phyloP scores from a whole-genome alignment of 2,113 vertebrate species.

The Ptilonorhynchus violaceus region DNA sequence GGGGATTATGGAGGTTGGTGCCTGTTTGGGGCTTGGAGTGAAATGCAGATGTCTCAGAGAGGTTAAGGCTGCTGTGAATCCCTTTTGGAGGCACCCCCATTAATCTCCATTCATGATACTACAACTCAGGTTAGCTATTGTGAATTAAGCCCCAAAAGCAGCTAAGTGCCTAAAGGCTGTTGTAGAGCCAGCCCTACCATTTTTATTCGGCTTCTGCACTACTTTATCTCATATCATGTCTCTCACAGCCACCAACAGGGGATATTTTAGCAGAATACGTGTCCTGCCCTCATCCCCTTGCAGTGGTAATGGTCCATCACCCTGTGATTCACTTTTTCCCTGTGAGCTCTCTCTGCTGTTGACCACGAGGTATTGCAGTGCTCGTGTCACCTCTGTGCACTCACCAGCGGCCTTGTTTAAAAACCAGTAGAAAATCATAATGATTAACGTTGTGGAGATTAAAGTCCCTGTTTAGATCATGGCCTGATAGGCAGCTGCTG shows the following conservation, averaged over 20 bases:
- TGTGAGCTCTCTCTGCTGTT: slow-evolving; percentile 54
- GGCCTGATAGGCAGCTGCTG: neutral
- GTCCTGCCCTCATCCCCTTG: neutral
- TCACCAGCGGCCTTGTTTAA: neutral
- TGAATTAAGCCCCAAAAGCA: neutral
- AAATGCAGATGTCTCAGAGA: neutral
- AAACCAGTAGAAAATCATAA: neutral
- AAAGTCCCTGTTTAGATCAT: neutral
- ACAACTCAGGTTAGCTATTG: neutral
- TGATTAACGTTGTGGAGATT: neutral
- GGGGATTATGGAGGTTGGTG: neutral
- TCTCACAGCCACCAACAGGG: neutral
- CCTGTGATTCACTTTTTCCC: neutral
- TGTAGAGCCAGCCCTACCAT: neutral
- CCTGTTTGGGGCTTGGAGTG: neutral
- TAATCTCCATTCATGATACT: neutral
- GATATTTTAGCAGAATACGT: neutral
- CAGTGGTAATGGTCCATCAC: neutral
- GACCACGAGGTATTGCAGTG: neutral
- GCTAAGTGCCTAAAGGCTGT: neutral
- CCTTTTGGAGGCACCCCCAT: neutral
- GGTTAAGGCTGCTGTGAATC: neutral
- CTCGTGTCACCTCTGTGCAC: neutral
- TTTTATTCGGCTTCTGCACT: neutral
- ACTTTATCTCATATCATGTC: neutral